phyloP scores from a whole-genome alignment of 1,140 invertebrate species.

The Conus betulinus region DNA sequence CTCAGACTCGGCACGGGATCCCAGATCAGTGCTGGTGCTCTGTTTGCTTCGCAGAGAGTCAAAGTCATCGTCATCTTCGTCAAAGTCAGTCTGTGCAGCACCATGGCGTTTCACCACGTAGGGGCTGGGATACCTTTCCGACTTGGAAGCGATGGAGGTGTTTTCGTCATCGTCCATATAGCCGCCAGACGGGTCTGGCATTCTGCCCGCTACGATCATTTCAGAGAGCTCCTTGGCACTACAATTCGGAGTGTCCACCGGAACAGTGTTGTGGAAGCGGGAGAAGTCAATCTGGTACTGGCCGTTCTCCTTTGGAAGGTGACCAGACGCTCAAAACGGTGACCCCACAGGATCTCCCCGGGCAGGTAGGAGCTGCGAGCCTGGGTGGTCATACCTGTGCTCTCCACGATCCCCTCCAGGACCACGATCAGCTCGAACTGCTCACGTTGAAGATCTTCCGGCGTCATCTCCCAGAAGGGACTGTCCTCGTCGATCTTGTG shows the following conservation, averaged over 20 bases:
- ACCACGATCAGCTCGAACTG: slow-evolving; percentile 97
- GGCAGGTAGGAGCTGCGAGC: slow-evolving; percentile 78
- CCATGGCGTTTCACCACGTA: slow-evolving; percentile 71
- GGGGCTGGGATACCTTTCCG: slow-evolving; percentile 59
- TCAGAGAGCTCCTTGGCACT: slow-evolving; percentile 84
- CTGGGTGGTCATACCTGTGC: slow-evolving; percentile 76
- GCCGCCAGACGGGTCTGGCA: slow-evolving; percentile 52
- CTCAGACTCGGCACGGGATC: slow-evolving; percentile 62
- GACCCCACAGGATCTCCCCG: slow-evolving; percentile 78
- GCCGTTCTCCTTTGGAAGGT: slow-evolving; percentile 92
- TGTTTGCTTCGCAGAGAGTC: slow-evolving; percentile 64
- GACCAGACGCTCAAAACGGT: slow-evolving; percentile 82
- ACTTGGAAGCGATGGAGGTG: slow-evolving; percentile 56
- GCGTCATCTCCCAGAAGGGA: slow-evolving; percentile 86
- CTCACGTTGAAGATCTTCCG: slow-evolving; percentile 90
- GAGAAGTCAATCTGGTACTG: slow-evolving; percentile 96
- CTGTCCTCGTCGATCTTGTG: slow-evolving; percentile 91
- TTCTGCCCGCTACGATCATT: slow-evolving; percentile 58
- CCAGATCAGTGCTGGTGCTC: slow-evolving; percentile 62
- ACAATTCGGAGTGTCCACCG: slow-evolving; percentile 93
- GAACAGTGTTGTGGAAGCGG: slow-evolving; percentile 93
- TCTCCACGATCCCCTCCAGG: slow-evolving; percentile 86
- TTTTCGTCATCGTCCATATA: slow-evolving; percentile 65
- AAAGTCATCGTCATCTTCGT: slow-evolving; percentile 60
- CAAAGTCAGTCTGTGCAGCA: slow-evolving; percentile 68